phyloP scores from a whole-genome alignment of 2,797 vertebrate species.

The Sciurus vulgaris region DNA sequence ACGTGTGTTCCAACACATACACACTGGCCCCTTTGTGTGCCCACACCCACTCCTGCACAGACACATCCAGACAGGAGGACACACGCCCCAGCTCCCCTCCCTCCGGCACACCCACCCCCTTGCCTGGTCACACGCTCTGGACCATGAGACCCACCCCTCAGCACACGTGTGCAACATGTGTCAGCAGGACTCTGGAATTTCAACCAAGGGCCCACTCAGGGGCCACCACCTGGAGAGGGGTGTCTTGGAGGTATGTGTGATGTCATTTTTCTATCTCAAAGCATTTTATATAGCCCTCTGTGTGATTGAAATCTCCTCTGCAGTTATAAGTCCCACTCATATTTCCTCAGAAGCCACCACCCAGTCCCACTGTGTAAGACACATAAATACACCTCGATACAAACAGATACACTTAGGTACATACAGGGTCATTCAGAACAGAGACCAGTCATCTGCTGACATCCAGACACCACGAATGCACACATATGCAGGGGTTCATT shows the following conservation, averaged over 20 bases:
- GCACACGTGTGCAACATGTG: no score
- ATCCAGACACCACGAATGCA: neutral
- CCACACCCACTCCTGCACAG: conserved; percentile 28
- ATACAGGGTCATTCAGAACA: neutral
- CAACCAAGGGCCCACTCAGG: neutral
- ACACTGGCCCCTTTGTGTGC: conserved; percentile 52
- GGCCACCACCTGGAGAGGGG: no score
- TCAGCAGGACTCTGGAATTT: neutral
- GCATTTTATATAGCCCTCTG: neutral
- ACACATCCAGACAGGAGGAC: conserved; percentile 66
- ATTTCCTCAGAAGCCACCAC: neutral
- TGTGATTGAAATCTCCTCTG: neutral
- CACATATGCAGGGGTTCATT: neutral
- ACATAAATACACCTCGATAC: neutral
- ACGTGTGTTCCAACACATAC: neutral
- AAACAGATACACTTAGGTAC: neutral
- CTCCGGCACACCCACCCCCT: neutral
- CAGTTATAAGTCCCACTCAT: neutral
- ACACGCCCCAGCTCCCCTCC: conserved; percentile 49
- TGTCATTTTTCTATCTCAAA: neutral
- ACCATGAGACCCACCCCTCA: neutral
- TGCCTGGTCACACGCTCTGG: neutral
- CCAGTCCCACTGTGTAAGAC: neutral
- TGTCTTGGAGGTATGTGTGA: neutral
- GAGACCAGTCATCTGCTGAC: neutral